These are phyloP conservation scores for Sinelater perroti DNA, from an alignment of 2,888 invertebrate species.

Conservation along the genomic window DNA sequence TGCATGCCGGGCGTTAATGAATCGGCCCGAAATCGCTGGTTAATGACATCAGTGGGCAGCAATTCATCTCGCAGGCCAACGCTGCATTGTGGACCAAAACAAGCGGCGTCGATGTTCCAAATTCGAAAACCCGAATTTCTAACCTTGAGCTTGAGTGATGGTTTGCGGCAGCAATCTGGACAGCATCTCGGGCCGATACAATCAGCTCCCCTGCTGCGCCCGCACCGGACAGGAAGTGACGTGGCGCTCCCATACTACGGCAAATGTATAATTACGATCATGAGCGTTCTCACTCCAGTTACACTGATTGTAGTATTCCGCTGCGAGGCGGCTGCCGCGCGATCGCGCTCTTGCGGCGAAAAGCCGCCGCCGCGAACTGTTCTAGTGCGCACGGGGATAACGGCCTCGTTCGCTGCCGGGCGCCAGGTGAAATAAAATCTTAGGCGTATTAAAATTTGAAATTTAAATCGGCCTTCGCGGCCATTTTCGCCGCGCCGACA, in stretches of 20 bases:
- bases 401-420: constrained; percentile 36
- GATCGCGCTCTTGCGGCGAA: constrained; percentile 7
- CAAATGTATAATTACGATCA: constrained; percentile 40
- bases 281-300: constrained; percentile 23
- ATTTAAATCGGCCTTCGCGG: constrained; percentile 28
- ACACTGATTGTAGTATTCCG: constrained; percentile 15
- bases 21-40: constrained; percentile 1
- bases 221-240: constrained; percentile 43
- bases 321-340: constrained; percentile 1
- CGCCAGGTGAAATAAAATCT: constrained; percentile 40
- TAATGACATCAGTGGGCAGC: constrained; percentile 8
- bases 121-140: constrained; percentile 19
- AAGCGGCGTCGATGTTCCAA: constrained; percentile 12
- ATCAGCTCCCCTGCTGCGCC: constrained; percentile 36
- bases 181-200: constrained; percentile 33
- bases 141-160: constrained; percentile 32
- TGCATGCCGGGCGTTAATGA: constrained; percentile 5
- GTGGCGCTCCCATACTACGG: constrained; percentile 40
- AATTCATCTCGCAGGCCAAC: neutral
- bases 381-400: constrained; percentile 30
- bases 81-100: constrained; percentile 17
- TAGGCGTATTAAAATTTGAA: constrained; percentile 38
- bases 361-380: constrained; percentile 8
- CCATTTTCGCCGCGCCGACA: constrained; percentile 31
- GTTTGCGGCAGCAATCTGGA: constrained; percentile 39